A percentile compares a stretch with the other conserved stretches of the same genome.
phyloP scores from a whole-genome alignment of 2,797 vertebrate genomes.

The Lepidocolaptes lacrymiger region DNA sequence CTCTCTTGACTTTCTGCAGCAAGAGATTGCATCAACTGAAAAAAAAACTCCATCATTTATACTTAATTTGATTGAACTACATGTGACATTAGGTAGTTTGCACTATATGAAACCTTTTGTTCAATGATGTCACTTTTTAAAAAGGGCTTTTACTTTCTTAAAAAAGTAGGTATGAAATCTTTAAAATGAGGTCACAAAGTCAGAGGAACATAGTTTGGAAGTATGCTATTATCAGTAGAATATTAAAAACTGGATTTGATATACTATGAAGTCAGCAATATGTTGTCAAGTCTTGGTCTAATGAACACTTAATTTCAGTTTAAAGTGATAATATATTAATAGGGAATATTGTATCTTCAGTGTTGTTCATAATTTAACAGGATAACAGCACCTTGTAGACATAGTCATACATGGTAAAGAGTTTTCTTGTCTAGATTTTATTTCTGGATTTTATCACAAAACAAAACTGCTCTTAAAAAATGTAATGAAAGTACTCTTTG shows the following conservation, averaged over 20 bases:
- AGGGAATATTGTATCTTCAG: background rate
- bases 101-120: background rate
- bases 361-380: background rate
- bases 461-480: background rate
- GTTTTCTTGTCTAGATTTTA: background rate
- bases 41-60: background rate
- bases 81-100: background rate
- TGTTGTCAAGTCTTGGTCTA: background rate
- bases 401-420: background rate
- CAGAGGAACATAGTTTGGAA: background rate
- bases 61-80: background rate
- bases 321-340: background rate
- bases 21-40: background rate
- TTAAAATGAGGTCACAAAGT: background rate
- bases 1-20: background rate
- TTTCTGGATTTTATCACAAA: background rate
- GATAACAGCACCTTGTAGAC: background rate
- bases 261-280: background rate
- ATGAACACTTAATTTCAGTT: background rate
- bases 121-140: background rate
- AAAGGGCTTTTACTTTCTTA: background rate
- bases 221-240: background rate
- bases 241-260: background rate
- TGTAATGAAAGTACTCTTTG: background rate
- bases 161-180: background rate